Evolutionary conservation across 2,888 invertebrate genomes (phyloP), one percentile per base, ranked within the genome.

Genomic region (Cataglyphis rosenhaueri): DNA sequence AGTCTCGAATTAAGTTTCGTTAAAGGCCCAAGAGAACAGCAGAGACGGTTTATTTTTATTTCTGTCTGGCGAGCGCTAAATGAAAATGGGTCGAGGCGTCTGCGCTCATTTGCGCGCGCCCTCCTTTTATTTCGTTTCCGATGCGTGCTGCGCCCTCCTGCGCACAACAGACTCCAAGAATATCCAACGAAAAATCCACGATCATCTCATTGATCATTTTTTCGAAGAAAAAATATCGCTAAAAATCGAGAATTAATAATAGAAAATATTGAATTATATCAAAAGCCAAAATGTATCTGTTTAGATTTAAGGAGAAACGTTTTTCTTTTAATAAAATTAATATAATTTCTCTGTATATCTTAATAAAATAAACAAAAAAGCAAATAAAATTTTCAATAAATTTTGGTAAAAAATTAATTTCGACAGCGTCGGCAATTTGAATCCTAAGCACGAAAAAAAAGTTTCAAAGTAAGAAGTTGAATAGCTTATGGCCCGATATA

Each of bases 41-140:
- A 70, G 82, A 85, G 81, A 83, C 66, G 73, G 81, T 90, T 85
- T 84, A 89, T 85, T 90, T 90, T 90, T 90, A 90, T 90, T 90
- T 90, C 89, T 88, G 90, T 90, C 89, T 89, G 89, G 90, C 87
- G 86, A 87, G 84, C 84, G 87, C 87, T 85, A 88, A 91, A 88
- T 88, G 92, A 91, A 93, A 93, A 93, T 93, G 90, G 93, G 93
- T 93, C 93, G 92, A 91, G 92, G 89, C 91, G 92, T 92, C 93
- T 92, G 92, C 86, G 90, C 86, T 91, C 90, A 88, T 85, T 88
- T 85, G 84, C 87, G 84, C 90, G 84, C 86, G 83, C 81, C 74
- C 84, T 82, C 65, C 84, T 84, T 83, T 86, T 81, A 81, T 64
- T 86, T 86, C 87, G 61, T 78, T 87, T 81, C 74, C 84, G 41